Evolutionary conservation across 2,888 invertebrate genomes (phyloP).

Genomic region (Linnaemya tessellans): DNA sequence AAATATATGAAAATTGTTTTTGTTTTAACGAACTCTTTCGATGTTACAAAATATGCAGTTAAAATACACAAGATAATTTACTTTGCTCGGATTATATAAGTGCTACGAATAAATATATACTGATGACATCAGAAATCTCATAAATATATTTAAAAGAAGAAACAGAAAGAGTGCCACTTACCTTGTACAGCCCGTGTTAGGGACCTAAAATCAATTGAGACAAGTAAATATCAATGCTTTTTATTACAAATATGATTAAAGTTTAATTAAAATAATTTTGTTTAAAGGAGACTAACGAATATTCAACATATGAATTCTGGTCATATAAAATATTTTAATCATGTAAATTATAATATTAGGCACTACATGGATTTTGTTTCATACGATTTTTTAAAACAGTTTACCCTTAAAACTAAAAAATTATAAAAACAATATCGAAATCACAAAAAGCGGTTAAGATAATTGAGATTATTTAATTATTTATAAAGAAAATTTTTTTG

Average conservation of each 20-base stretch:
- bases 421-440: no score
- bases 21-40: no score
- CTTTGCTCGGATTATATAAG: no score
- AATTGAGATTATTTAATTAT: no score
- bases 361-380: neutral
- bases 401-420: neutral
- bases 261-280: neutral
- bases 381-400: neutral
- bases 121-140: no score
- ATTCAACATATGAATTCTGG: neutral
- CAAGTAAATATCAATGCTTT: neutral
- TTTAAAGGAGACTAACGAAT: constrained; percentile 3
- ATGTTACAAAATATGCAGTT: no score
- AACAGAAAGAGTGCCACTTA: neutral
- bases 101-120: no score
- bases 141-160: neutral
- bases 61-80: no score
- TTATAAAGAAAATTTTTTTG: no score
- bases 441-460: no score
- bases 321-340: neutral
- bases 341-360: neutral
- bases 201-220: constrained; percentile 19
- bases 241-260: neutral
- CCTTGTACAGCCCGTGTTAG: neutral
- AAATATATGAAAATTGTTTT: no score